Percentiles rank a stretch among this genome's conserved stretches.
Conservation (phyloP, 2,888 invertebrate genomes). For the Nemotelus pantherinus region DNA sequence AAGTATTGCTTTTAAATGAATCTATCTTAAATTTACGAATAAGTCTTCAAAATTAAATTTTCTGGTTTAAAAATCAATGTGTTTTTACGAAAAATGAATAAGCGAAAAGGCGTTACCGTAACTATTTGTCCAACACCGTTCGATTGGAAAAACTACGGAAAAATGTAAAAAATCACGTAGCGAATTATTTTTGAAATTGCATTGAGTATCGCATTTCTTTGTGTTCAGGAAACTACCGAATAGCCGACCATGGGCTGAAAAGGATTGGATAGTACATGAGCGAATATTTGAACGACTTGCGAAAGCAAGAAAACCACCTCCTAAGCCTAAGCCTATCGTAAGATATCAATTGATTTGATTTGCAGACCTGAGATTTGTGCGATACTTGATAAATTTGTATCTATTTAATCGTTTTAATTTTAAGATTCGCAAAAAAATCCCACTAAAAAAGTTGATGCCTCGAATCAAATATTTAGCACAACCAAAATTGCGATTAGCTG, state of each 20-base stretch:
- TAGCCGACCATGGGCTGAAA: constrained; percentile 22
- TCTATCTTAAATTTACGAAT: too few species aligned
- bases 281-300: constrained; percentile 24
- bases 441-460: background rate
- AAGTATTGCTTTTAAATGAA: too few species aligned
- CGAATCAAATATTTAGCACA: constrained; percentile 3
- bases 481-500: background rate
- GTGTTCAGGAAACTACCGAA: constrained; percentile 7
- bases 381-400: background rate
- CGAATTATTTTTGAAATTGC: background rate
- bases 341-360: background rate
- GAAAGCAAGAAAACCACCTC: constrained; percentile 3
- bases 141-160: constrained; percentile 17
- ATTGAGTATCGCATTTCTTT: background rate
- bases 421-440: constrained; percentile 8
- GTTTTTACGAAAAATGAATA: background rate
- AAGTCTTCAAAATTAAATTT: too few species aligned
- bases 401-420: background rate
- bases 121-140: background rate
- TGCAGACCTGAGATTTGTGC: too few species aligned
- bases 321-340: background rate
- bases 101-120: background rate
- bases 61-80: too few species aligned
- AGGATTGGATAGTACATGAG: constrained; percentile 27
- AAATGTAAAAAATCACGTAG: background rate